Conservation (phyloP, 37 sponge, comb jelly and placozoan genomes). For the Agelas oroides region DNA sequence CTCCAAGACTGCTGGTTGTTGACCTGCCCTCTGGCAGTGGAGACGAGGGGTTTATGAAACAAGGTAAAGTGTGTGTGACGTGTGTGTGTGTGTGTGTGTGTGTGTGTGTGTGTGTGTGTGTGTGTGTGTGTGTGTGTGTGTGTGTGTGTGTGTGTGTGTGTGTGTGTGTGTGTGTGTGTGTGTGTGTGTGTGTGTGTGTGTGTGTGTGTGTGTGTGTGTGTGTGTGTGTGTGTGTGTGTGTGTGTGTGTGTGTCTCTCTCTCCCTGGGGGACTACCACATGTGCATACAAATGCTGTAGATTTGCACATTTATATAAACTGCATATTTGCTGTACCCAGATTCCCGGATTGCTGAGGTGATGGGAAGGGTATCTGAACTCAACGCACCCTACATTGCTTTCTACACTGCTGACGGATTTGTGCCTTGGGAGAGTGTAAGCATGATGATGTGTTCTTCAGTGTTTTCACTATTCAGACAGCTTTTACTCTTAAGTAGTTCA, state of each 20-base stretch:
- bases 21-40: not conserved
- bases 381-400: not conserved
- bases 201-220: not conserved
- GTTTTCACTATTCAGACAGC: too few relatives aligned
- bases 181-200: not conserved
- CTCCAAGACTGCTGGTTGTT: not conserved
- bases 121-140: not conserved
- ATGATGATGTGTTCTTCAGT: too few relatives aligned
- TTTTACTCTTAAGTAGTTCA: too few relatives aligned
- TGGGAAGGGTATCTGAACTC: not conserved
- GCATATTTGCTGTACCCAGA: too few relatives aligned
- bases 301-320: too few relatives aligned
- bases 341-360: not conserved
- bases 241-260: not conserved
- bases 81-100: not conserved
- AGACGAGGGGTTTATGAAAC: not conserved
- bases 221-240: constrained; percentile 3
- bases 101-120: not conserved
- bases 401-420: constrained; percentile 9
- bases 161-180: not conserved
- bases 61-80: not conserved
- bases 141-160: not conserved
- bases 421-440: not conserved
- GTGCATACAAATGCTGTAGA: too few relatives aligned
- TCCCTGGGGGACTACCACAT: not conserved